Conservation (phyloP, 2,113 vertebrate genomes). For the Tangachromis dhanisi region DNA sequence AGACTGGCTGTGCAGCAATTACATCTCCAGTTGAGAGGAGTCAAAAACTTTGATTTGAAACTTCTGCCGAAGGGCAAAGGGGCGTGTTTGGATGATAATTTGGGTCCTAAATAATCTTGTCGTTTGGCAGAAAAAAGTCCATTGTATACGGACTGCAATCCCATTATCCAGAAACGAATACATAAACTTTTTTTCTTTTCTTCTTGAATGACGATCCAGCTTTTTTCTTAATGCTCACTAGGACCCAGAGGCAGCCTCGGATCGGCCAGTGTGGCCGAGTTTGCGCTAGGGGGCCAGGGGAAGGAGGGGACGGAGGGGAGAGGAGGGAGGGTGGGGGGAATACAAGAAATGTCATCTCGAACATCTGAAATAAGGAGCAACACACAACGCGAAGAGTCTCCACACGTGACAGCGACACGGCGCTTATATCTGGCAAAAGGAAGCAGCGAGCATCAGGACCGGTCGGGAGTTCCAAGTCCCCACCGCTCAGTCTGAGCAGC, state of each 20-base stretch:
- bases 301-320: neutral
- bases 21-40: neutral
- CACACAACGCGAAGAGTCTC: constrained; percentile 46
- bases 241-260: constrained; percentile 59
- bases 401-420: constrained; percentile 71
- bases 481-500: constrained; percentile 48
- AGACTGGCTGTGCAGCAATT: neutral
- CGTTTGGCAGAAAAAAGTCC: neutral
- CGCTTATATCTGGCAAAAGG: constrained; percentile 69
- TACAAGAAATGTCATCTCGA: constrained; percentile 59
- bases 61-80: neutral
- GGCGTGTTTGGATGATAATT: neutral
- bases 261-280: constrained; percentile 17
- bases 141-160: neutral
- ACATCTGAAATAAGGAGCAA: constrained; percentile 59
- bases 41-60: neutral
- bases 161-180: neutral
- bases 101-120: neutral
- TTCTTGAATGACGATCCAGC: neutral
- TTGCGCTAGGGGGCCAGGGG: neutral
- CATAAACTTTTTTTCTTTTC: neutral
- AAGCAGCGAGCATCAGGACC: constrained; percentile 74
- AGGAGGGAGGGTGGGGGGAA: neutral
- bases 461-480: constrained; percentile 45
- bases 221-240: constrained; percentile 40